Base-by-base conservation (phyloP, 92 coral and sea anemone genomes). In the Meandrina meandrites region DNA sequence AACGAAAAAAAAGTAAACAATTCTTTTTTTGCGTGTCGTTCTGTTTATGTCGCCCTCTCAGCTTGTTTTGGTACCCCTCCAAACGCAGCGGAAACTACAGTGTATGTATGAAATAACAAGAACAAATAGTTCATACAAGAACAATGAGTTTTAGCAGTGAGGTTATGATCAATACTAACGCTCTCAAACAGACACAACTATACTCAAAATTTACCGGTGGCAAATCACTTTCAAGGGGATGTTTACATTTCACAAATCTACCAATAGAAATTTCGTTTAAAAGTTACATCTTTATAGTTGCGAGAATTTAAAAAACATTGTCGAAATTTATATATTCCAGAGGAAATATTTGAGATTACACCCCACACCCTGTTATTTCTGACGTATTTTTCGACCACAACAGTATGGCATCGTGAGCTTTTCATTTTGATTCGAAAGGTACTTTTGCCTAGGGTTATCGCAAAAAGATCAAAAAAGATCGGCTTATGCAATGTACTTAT, bases 271-370 rank as follows among this genome's bases (percentile, higher is more conserved):
- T 34, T 16, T 35, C 1, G 17, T 71, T 17, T 19, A 16, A n/a
- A 36, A 15, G 76, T 8, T 71, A 31, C 9, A 11, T 24, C 10
- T 64, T 17, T 36, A 15, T 5, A 12, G 30, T 64, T n/a, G 8
- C 10, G 69, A 64, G 69, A 64, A 64, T 64, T 13, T 24, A 45
- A 45, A 9, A 64, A 64, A 66, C 28, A 66, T 66, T 1, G 71
- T 19, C 34, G 71, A 66, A 66, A 28, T 28, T 66, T 7, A 48
- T 13, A 48, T n/a, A 18, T 31, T n/a, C 50, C 9, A 19, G 45
- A 79, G 82, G 32, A 79, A 79, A 79, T 79, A 62, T 79, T 57
- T 79, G 83, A 17, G 32, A 79, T 79, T 57, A 18, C 50, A 12
- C 1, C 17, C 48, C 16, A 32, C 70, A 34, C 19, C 24, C 21